phyloP scores from a whole-genome alignment of 1,140 invertebrate species.

The Latrodectus geometricus region DNA sequence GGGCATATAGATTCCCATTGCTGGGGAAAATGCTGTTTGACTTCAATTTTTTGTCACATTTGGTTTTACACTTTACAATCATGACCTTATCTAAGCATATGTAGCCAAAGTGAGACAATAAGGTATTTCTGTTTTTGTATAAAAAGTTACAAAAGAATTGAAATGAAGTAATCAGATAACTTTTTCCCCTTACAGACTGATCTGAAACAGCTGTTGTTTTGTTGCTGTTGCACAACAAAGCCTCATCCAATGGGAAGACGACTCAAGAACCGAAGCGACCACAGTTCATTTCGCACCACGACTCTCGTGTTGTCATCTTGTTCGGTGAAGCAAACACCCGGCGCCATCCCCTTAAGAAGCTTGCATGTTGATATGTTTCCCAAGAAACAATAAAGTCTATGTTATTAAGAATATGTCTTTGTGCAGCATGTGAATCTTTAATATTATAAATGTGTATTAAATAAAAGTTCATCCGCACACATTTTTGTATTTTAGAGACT shows the following conservation, averaged over 20 bases:
- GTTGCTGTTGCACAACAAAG: conserved; percentile 24
- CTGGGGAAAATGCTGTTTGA: no score
- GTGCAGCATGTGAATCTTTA: no score
- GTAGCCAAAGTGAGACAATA: not conserved
- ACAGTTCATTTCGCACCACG: conserved; percentile 41
- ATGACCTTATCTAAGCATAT: not conserved
- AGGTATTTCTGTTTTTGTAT: not conserved
- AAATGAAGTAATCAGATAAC: not conserved
- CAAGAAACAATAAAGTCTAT: not conserved
- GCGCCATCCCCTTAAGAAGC: conserved; percentile 23
- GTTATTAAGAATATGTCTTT: no score
- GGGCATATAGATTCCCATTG: no score
- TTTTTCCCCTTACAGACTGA: conserved; percentile 23
- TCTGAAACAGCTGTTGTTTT: conserved; percentile 40
- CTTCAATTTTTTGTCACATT: no score
- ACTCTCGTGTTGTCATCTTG: conserved; percentile 38
- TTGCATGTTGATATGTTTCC: conserved; percentile 48
- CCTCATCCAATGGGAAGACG: conserved; percentile 8
- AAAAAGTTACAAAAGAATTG: not conserved
- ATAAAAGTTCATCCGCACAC: no score
- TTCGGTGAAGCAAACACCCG: not conserved
- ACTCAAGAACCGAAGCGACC: conserved; percentile 35
- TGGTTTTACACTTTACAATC: no score
- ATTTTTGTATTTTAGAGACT: no score
- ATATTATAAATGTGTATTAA: no score